Base-by-base conservation (phyloP, 2,888 invertebrate genomes). In the Athalia cordata region DNA sequence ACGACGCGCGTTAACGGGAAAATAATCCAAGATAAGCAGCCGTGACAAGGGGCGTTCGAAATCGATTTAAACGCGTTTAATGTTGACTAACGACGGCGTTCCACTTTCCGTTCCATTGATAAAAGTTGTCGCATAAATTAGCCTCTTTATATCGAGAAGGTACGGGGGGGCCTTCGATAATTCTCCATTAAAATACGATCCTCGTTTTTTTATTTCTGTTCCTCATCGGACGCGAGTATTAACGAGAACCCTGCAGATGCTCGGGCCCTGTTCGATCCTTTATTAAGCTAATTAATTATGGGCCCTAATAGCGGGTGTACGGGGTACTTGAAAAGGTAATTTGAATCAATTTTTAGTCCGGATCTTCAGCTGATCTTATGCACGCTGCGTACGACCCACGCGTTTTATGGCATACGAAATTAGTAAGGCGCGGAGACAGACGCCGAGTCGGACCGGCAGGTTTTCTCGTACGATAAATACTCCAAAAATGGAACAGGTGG, bases 401-500 rank as follows among this genome's bases (percentile, higher is more conserved):
- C 75, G 47, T 5, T 15, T 29, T 8, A 5, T 13, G 29, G 74
- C 74, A 74, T 49, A 75, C 64, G 62, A 64, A 75, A 75, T 75
- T 75, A 62, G 72, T 72, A 52, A 68, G 52, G 55, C 11, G 55
- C 15, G 29, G 68, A 68, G 68, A 68, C 68, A 29, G 52, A 68
- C 67, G 15, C 67, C 67, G 11, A 45, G 72, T 45, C 47, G 72
- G 45, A 72, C 47, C 8, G 43, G 72, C 78, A 45, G 47, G 78
- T 75, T 75, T 78, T 55, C 75, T 75, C 78, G 76, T 67, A 64
- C 79, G 84, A 83, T 82, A 83, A 83, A 82, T 83, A 80, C 81
- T 80, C 80, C 83, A 79, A 85, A 86, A 85, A 70, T 52, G 75
- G 75, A 62, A 62, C 75, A 64, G 64, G 75, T 75, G 75, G 75